Evolutionary conservation across 2,113 vertebrate genomes (phyloP).

Genomic region (Melanotaenia duboulayi): DNA sequence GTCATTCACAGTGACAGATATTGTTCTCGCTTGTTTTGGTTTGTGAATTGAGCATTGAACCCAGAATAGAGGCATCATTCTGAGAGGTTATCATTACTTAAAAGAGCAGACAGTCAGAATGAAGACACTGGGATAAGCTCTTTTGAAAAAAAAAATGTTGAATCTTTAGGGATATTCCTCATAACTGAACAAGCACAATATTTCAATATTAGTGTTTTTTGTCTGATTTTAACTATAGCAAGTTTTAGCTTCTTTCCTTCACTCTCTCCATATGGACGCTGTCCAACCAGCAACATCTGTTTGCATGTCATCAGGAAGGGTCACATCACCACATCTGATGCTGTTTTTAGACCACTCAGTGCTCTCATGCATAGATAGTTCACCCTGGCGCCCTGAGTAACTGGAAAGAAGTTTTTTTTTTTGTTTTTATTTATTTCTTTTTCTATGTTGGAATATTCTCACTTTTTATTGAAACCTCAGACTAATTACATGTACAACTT

Average conservation of each 20-base stretch:
- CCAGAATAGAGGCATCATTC: constrained; percentile 63
- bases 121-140: constrained; percentile 19
- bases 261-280: constrained; percentile 43
- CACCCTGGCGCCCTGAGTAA: constrained; percentile 30
- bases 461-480: background rate
- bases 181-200: background rate
- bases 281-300: constrained; percentile 67
- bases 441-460: constrained; percentile 7
- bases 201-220: background rate
- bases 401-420: constrained; percentile 23
- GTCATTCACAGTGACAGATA: constrained; percentile 75
- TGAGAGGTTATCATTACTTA: constrained; percentile 64
- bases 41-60: constrained; percentile 63
- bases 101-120: constrained; percentile 25
- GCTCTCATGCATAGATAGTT: constrained; percentile 42
- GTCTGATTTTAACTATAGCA: constrained; percentile 10
- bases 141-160: background rate
- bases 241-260: background rate
- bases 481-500: background rate
- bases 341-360: constrained; percentile 58
- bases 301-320: constrained; percentile 63
- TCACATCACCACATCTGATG: constrained; percentile 50
- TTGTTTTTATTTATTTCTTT: constrained; percentile 1
- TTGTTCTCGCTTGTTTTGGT: constrained; percentile 67
- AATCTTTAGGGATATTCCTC: background rate